Conservation (phyloP, 2,797 vertebrate species). For the Austrolebias charrua region DNA sequence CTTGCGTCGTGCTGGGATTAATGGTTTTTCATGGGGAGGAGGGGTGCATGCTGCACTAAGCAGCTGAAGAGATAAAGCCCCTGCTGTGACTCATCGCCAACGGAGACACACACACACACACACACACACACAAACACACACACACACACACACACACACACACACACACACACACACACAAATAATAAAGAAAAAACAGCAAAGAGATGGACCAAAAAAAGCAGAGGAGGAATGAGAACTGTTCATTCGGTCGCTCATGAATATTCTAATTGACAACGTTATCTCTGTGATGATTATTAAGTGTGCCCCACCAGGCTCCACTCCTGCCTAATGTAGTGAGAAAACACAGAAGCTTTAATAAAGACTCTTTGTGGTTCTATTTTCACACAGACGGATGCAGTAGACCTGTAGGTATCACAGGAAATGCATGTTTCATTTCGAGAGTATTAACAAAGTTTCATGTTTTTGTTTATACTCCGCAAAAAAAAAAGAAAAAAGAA, state of each 20-base stretch:
- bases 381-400: constrained; percentile 9
- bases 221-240: constrained; percentile 36
- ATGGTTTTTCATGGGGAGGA: constrained; percentile 60
- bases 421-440: neutral
- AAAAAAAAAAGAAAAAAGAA: no score
- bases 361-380: constrained; percentile 29
- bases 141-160: constrained; percentile 26
- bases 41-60: constrained; percentile 66
- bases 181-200: constrained; percentile 21
- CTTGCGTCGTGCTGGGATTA: constrained; percentile 62
- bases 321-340: constrained; percentile 73
- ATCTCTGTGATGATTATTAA: constrained; percentile 72
- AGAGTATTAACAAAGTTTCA: constrained; percentile 11
- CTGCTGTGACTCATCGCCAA: constrained; percentile 77
- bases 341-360: constrained; percentile 54
- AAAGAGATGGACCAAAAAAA: constrained; percentile 40
- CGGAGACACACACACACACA: constrained; percentile 27
- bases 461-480: no score
- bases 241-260: constrained; percentile 72
- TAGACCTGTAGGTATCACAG: neutral
- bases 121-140: constrained; percentile 26
- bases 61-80: constrained; percentile 75
- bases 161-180: constrained; percentile 2
- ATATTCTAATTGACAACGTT: constrained; percentile 73
- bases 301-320: constrained; percentile 68